Conservation (phyloP, 2,888 invertebrate genomes). For the Cartodere bifasciata region DNA sequence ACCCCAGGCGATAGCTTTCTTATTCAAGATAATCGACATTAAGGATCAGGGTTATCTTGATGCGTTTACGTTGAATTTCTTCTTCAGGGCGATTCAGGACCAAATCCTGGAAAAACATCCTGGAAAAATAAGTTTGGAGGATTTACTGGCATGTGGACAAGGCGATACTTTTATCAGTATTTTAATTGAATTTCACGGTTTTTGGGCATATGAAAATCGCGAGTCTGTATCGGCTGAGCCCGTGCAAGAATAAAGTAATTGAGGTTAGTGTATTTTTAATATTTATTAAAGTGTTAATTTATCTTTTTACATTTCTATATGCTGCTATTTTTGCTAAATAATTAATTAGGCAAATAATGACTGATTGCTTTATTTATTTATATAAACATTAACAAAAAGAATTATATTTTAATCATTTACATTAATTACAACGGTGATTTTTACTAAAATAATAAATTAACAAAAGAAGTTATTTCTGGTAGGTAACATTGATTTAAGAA, state of each 20-base stretch:
- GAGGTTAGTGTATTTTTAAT: not conserved
- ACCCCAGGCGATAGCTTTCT: constrained; percentile 80
- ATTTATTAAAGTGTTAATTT: not conserved
- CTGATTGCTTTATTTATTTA: too few relatives aligned
- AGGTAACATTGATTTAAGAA: too few relatives aligned
- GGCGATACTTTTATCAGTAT: constrained; percentile 91
- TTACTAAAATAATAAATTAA: too few relatives aligned
- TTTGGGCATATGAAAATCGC: constrained; percentile 93
- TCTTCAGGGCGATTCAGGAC: constrained; percentile 76
- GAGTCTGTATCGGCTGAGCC: constrained; percentile 62
- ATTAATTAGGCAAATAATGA: too few relatives aligned
- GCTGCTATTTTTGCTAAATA: not conserved
- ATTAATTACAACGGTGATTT: too few relatives aligned
- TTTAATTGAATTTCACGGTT: constrained; percentile 88
- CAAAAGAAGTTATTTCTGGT: too few relatives aligned
- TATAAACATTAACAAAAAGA: too few relatives aligned
- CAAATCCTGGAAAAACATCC: constrained; percentile 74
- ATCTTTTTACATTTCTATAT: not conserved
- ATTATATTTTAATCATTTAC: too few relatives aligned
- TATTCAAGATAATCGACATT: constrained; percentile 85
- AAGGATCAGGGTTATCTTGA: constrained; percentile 79
- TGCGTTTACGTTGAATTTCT: constrained; percentile 82
- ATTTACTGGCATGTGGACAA: constrained; percentile 76
- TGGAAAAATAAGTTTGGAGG: constrained; percentile 70
- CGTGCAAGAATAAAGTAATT: constrained; percentile 27